These are phyloP conservation scores for Papilio dardanus DNA, from an alignment of 1,140 invertebrate species.

Conservation along the genomic window DNA sequence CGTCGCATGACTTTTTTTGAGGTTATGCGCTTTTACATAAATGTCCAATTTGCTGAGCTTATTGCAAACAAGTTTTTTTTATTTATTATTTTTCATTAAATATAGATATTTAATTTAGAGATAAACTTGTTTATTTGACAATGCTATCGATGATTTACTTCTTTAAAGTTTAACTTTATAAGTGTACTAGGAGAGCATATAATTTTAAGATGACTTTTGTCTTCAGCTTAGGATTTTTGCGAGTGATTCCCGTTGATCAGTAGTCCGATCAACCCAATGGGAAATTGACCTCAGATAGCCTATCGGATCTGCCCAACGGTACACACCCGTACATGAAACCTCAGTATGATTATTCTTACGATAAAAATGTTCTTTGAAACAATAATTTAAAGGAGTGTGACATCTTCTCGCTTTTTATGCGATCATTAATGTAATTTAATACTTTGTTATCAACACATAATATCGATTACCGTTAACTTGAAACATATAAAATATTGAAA, in stretches of 20 bases:
- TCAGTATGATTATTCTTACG: too few species aligned
- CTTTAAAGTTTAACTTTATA: too few species aligned
- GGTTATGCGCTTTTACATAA: constrained; percentile 36
- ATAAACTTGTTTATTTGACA: too few species aligned
- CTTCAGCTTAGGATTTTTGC: too few species aligned
- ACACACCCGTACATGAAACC: too few species aligned
- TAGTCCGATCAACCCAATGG: too few species aligned
- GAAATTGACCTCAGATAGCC: too few species aligned
- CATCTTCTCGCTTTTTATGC: neutral
- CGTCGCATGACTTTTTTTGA: constrained; percentile 1
- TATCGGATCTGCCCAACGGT: too few species aligned
- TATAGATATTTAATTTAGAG: neutral
- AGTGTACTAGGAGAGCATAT: too few species aligned
- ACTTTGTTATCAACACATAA: neutral
- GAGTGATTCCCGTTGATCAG: too few species aligned
- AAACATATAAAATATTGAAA: constrained; percentile 3
- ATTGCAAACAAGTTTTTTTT: constrained; percentile 1
- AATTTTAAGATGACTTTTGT: too few species aligned
- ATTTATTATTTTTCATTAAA: neutral
- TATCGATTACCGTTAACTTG: constrained; percentile 18
- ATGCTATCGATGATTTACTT: neutral
- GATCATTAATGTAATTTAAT: neutral
- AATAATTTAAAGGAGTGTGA: neutral
- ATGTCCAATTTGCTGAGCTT: constrained; percentile 7
- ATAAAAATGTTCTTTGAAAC: too few species aligned